phyloP scores from a whole-genome alignment of 1,140 invertebrate species.

The Leucophenga varia region DNA sequence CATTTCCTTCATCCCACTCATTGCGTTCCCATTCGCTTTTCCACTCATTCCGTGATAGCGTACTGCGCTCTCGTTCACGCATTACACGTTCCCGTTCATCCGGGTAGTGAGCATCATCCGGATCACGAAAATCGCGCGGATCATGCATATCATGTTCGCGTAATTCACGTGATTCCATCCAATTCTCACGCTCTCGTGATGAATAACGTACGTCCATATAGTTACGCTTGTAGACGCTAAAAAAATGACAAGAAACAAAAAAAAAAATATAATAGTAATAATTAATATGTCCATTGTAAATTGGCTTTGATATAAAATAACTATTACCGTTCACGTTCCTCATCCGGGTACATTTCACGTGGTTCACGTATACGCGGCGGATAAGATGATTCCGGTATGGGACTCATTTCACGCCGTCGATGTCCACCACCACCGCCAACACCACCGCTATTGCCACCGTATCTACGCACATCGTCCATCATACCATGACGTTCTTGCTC shows the following conservation, averaged over 20 bases:
- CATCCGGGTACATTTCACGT: conserved; percentile 44
- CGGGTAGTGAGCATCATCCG: conserved; percentile 37
- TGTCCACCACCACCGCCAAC: conserved; percentile 7
- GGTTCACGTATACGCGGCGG: conserved; percentile 33
- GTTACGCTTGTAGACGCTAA: conserved; percentile 36
- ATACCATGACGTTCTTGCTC: conserved; percentile 37
- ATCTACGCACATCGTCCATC: conserved; percentile 42
- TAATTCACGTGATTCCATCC: conserved; percentile 39
- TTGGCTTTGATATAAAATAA: too few relatives aligned
- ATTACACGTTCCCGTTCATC: conserved; percentile 35
- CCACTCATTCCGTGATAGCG: conserved; percentile 35
- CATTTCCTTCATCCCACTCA: conserved; percentile 23
- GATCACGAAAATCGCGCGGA: conserved; percentile 38
- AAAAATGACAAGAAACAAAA: too few relatives aligned
- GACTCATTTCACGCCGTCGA: conserved; percentile 36
- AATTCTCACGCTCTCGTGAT: conserved; percentile 40
- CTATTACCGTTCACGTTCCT: conserved; percentile 40
- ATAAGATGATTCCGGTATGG: conserved; percentile 34
- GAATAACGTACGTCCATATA: conserved; percentile 38
- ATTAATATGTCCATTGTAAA: neutral
- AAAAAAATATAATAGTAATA: neutral
- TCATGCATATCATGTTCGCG: conserved; percentile 34
- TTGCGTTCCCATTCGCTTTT: conserved; percentile 37
- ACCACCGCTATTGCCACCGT: too few relatives aligned
- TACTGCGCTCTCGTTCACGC: conserved; percentile 19